phyloP scores from a whole-genome alignment of 2,113 vertebrate species.

The Esox niger region DNA sequence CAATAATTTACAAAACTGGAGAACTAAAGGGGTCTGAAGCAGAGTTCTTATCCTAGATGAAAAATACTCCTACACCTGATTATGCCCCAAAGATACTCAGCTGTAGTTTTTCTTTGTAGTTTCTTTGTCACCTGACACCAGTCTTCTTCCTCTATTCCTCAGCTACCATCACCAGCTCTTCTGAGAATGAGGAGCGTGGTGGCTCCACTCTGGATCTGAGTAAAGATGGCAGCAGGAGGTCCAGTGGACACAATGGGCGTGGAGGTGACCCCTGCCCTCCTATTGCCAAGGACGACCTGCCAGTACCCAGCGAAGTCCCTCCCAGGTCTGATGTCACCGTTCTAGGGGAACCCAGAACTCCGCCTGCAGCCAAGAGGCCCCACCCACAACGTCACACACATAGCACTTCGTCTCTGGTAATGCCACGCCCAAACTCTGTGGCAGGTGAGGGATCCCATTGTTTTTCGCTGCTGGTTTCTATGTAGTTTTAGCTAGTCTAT shows the following conservation, averaged over 20 bases:
- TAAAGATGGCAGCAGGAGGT: slow-evolving; percentile 80
- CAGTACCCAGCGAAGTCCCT: slow-evolving; percentile 73
- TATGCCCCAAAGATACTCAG: neutral
- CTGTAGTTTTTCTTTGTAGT: neutral
- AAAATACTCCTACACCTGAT: no score
- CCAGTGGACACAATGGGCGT: slow-evolving; percentile 53
- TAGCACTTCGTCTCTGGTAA: slow-evolving; percentile 79
- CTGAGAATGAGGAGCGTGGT: slow-evolving; percentile 95
- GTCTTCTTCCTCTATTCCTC: slow-evolving; percentile 27
- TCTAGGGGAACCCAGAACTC: slow-evolving; percentile 52
- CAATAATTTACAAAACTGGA: no score
- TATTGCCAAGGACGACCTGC: slow-evolving; percentile 58
- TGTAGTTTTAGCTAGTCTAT: no score
- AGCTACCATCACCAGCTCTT: slow-evolving; percentile 96
- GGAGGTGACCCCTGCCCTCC: slow-evolving; percentile 74
- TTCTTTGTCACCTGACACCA: neutral
- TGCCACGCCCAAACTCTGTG: slow-evolving; percentile 96
- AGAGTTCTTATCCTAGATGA: no score
- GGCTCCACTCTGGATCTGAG: slow-evolving; percentile 87
- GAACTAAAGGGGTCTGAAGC: no score
- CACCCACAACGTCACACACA: slow-evolving; percentile 74
- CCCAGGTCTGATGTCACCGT: slow-evolving; percentile 38
- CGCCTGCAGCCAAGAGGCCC: slow-evolving; percentile 67
- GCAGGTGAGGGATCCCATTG: slow-evolving; percentile 78
- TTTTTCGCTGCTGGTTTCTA: neutral